Percentiles rank a stretch among this genome's conserved stretches.
Evolutionary conservation across 2,113 vertebrate genomes (phyloP).

Genomic region (Meles meles): DNA sequence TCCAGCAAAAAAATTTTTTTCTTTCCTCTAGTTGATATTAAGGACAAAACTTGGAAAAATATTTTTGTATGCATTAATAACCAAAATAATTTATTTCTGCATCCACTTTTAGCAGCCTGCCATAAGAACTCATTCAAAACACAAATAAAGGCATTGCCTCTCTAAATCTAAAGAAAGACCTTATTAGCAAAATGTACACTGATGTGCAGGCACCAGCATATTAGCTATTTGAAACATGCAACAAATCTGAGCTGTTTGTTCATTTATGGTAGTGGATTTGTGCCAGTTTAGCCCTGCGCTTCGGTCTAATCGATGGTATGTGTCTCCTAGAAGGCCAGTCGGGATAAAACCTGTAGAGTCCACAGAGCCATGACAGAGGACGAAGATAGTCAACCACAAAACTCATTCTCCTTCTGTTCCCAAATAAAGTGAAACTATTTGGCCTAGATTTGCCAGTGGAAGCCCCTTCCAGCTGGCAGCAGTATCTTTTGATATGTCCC

Average conservation of each 20-base stretch:
- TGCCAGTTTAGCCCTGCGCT: neutral
- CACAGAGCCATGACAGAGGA: neutral
- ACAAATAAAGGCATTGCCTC: neutral
- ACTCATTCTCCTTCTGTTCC: neutral
- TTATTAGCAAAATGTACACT: neutral
- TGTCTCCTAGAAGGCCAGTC: neutral
- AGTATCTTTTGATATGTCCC: neutral
- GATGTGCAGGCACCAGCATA: neutral
- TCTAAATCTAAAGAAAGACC: neutral
- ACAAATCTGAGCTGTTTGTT: neutral
- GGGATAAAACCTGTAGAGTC: neutral
- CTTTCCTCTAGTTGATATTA: constrained; percentile 27
- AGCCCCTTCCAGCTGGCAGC: neutral
- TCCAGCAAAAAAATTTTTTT: neutral
- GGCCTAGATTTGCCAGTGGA: neutral
- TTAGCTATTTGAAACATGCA: neutral
- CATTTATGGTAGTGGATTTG: neutral
- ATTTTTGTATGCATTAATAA: neutral
- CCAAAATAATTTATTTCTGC: neutral
- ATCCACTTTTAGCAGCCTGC: neutral
- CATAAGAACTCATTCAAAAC: neutral
- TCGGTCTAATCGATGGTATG: neutral
- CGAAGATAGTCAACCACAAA: neutral
- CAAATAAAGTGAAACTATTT: neutral
- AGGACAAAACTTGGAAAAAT: constrained; percentile 16